Conservation (phyloP, 64 coral and sea anemone species). For the Montipora capricornis region DNA sequence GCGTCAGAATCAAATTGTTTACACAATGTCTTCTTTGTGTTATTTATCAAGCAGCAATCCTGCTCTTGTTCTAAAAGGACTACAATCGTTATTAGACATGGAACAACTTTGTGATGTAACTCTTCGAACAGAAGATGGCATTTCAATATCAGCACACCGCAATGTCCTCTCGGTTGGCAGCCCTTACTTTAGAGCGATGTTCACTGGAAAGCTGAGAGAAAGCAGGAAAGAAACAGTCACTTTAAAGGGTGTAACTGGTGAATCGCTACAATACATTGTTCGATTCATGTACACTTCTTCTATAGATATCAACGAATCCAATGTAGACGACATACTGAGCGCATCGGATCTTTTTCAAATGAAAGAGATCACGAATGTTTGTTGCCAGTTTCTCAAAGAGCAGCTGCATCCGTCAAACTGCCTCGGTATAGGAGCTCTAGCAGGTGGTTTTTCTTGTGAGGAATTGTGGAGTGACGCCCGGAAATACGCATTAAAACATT, state of each 20-base stretch:
- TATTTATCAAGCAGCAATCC: conserved; percentile 83
- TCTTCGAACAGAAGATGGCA: conserved; percentile 80
- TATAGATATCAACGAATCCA: conserved; percentile 76
- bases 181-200: conserved; percentile 97
- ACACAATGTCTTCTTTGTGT: conserved; percentile 79
- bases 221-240: conserved; percentile 61
- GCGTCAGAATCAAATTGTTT: background rate
- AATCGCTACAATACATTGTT: conserved; percentile 74
- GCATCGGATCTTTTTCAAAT: conserved; percentile 89
- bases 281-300: conserved; percentile 85
- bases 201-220: conserved; percentile 83
- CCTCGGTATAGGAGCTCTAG: conserved; percentile 78
- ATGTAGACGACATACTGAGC: conserved; percentile 77
- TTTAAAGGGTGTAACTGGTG: conserved; percentile 67
- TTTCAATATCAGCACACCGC: conserved; percentile 73
- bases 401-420: conserved; percentile 90
- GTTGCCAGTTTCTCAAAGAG: conserved; percentile 90
- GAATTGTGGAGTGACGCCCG: conserved; percentile 73
- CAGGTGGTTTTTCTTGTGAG: conserved; percentile 82
- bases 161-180: conserved; percentile 89
- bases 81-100: conserved; percentile 69
- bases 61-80: conserved; percentile 77
- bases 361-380: conserved; percentile 84
- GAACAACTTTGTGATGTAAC: conserved; percentile 90
- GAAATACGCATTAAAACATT: conserved; percentile 85